A percentile compares a stretch with the other conserved stretches of the same genome.
Conservation (phyloP, 2,113 vertebrate genomes). For the Serilophus lunatus region DNA sequence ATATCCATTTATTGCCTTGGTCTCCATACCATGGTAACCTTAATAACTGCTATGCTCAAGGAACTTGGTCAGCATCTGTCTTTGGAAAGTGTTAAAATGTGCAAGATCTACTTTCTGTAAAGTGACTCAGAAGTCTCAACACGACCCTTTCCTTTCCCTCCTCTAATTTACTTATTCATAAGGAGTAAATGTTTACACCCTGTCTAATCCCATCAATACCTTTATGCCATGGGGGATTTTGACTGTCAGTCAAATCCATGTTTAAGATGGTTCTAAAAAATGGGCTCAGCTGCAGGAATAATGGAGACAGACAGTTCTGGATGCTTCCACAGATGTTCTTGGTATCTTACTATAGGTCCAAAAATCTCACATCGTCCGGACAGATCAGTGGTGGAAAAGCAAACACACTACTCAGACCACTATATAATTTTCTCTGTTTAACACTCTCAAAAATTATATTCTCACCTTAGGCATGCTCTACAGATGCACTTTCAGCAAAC, state of each 20-base stretch:
- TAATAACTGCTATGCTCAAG: not conserved
- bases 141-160: not conserved
- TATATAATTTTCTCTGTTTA: fast-evolving
- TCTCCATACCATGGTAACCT: not conserved
- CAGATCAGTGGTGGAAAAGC: not conserved
- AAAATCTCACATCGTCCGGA: not conserved
- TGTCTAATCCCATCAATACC: not conserved
- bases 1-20: not conserved
- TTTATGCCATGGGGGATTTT: not conserved
- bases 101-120: not conserved
- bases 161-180: not conserved
- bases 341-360: not conserved
- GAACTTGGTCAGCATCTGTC: not conserved
- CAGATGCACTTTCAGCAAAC: not conserved
- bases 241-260: not conserved
- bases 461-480: not conserved
- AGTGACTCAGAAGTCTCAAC: not conserved
- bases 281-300: not conserved
- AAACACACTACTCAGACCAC: not conserved
- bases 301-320: not conserved
- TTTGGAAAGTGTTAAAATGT: not conserved
- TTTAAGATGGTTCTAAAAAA: not conserved
- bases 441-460: not conserved
- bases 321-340: not conserved
- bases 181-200: not conserved